Conservation (phyloP, 2,797 vertebrate genomes). For the Limnodromus scolopaceus region DNA sequence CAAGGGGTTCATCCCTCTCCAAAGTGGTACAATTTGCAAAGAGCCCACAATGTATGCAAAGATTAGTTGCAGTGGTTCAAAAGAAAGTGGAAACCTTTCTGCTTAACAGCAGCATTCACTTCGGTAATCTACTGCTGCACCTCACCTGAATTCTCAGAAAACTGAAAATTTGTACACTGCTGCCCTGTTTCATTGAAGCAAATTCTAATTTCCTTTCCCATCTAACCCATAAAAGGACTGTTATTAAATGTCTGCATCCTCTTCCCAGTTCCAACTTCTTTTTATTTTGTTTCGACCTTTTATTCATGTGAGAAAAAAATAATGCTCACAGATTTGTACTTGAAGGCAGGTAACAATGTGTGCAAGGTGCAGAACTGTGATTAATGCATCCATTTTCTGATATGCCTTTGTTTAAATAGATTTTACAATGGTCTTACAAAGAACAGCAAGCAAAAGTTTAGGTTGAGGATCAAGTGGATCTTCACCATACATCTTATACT, state of each 20-base stretch:
- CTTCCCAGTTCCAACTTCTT: neutral
- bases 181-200: neutral
- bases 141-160: neutral
- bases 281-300: slow-evolving; percentile 12
- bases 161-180: neutral
- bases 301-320: neutral
- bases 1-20: neutral
- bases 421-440: neutral
- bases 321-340: neutral
- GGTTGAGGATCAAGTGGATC: neutral
- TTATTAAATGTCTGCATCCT: neutral
- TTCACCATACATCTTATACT: neutral
- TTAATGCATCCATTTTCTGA: neutral
- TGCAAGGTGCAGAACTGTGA: neutral
- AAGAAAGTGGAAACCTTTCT: slow-evolving; percentile 17
- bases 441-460: neutral
- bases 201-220: neutral
- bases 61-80: neutral
- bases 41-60: neutral
- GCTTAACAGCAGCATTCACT: neutral
- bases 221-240: neutral
- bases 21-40: neutral
- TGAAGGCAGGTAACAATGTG: neutral
- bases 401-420: neutral
- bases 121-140: neutral